Conservation (phyloP, 2,888 invertebrate species). For the Erebia ligea region DNA sequence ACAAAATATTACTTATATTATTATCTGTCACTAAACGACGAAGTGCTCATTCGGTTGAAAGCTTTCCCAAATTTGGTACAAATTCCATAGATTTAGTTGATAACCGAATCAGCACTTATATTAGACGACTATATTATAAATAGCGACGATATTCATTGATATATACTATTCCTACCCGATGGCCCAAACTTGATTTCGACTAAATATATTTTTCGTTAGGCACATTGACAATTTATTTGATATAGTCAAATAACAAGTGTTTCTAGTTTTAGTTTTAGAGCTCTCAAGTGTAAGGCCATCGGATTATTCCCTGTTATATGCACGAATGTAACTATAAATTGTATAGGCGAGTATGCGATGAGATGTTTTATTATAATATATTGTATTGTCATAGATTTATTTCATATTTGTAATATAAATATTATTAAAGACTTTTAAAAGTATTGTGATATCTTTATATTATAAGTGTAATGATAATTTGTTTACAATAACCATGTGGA, state of each 20-base stretch:
- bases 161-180: not conserved
- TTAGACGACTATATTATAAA: too few relatives aligned
- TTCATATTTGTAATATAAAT: constrained; percentile 37
- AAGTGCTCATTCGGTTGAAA: not conserved
- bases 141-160: not conserved
- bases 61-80: not conserved
- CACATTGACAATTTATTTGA: too few relatives aligned
- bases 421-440: constrained; percentile 69
- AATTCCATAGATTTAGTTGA: not conserved
- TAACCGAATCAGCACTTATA: constrained; percentile 1
- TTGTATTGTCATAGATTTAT: constrained; percentile 32
- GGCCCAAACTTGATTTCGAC: not conserved
- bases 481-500: constrained; percentile 58
- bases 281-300: not conserved
- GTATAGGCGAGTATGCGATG: constrained; percentile 6
- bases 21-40: not conserved
- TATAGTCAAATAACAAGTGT: too few relatives aligned
- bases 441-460: constrained; percentile 78
- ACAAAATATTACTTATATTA: too few relatives aligned
- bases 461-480: constrained; percentile 61
- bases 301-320: not conserved
- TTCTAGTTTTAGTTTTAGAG: too few relatives aligned
- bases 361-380: constrained; percentile 23
- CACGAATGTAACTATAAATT: not conserved
- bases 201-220: too few relatives aligned